Conservation (phyloP, 2,113 vertebrate genomes). For the Myotis lucifugus region DNA sequence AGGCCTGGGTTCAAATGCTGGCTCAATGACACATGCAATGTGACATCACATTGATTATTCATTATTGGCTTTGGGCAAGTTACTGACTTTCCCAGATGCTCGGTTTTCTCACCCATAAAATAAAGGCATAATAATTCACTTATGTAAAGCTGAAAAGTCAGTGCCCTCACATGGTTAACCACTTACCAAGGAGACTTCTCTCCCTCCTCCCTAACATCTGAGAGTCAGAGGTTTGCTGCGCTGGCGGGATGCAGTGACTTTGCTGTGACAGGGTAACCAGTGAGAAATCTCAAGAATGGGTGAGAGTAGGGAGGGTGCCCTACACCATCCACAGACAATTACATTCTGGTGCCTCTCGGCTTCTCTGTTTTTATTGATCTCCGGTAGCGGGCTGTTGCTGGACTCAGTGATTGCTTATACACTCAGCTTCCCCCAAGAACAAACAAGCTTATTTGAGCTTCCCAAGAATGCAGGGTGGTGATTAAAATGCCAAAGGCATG, state of each 20-base stretch:
- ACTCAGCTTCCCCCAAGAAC: constrained; percentile 47
- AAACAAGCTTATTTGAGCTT: constrained; percentile 57
- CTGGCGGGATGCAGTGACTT: background rate
- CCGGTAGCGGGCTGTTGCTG: background rate
- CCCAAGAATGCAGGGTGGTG: constrained; percentile 31
- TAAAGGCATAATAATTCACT: background rate
- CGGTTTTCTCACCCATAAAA: background rate
- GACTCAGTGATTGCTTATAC: constrained; percentile 23
- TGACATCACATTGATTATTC: background rate
- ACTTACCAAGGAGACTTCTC: background rate
- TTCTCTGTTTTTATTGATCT: constrained; percentile 32
- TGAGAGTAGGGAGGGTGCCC: too few species aligned
- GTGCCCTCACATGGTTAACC: background rate
- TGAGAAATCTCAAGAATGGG: background rate
- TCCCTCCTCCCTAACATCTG: background rate
- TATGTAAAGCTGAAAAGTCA: background rate
- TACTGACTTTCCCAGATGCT: background rate
- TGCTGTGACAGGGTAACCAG: background rate
- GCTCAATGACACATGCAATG: background rate
- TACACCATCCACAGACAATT: background rate
- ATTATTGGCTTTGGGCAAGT: background rate
- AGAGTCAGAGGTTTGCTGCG: background rate
- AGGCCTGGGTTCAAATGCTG: background rate
- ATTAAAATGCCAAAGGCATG: constrained; percentile 61
- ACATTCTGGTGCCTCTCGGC: background rate